Percentiles rank a stretch among this genome's conserved stretches.
Conservation (phyloP, 2,888 invertebrate species). For the Philereme transversata region DNA sequence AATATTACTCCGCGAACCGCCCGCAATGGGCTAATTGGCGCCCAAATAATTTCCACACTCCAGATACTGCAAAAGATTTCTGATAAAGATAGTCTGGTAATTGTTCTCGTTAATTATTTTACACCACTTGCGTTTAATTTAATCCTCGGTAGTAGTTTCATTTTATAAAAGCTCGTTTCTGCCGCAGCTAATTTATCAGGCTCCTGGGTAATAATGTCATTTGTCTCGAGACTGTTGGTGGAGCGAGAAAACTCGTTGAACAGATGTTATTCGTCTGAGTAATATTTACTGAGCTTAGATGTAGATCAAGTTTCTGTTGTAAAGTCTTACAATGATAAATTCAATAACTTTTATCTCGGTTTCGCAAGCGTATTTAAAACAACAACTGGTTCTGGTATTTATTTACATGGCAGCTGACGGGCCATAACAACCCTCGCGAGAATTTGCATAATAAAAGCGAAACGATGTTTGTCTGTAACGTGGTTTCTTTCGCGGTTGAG, state of each 20-base stretch:
- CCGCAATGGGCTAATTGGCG: slow-evolving; percentile 13
- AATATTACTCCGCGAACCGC: slow-evolving; percentile 10
- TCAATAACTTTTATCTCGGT: slow-evolving; percentile 1
- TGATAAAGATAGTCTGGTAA: slow-evolving; percentile 19
- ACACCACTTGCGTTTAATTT: slow-evolving; percentile 18
- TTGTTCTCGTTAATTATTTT: slow-evolving; percentile 27
- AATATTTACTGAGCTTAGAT: slow-evolving; percentile 4
- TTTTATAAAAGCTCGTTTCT: slow-evolving; percentile 12
- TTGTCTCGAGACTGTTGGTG: slow-evolving; percentile 6
- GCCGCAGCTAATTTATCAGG: slow-evolving; percentile 10
- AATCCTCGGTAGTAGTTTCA: slow-evolving; percentile 20
- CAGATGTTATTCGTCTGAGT: slow-evolving; percentile 8
- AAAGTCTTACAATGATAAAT: neutral
- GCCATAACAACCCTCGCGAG: slow-evolving; percentile 19
- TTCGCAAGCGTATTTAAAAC: slow-evolving; percentile 11
- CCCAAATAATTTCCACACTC: slow-evolving; percentile 17
- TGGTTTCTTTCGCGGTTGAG: slow-evolving; percentile 26
- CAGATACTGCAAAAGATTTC: slow-evolving; percentile 17
- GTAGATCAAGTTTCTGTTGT: neutral
- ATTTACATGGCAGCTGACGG: slow-evolving; percentile 22
- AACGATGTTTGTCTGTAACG: slow-evolving; percentile 21
- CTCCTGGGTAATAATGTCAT: slow-evolving; percentile 9
- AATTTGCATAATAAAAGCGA: slow-evolving; percentile 31
- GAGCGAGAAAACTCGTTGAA: slow-evolving; percentile 10
- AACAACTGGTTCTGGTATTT: slow-evolving; percentile 16